Conservation (phyloP, 2,888 invertebrate genomes). For the Ormyrus thymus region DNA sequence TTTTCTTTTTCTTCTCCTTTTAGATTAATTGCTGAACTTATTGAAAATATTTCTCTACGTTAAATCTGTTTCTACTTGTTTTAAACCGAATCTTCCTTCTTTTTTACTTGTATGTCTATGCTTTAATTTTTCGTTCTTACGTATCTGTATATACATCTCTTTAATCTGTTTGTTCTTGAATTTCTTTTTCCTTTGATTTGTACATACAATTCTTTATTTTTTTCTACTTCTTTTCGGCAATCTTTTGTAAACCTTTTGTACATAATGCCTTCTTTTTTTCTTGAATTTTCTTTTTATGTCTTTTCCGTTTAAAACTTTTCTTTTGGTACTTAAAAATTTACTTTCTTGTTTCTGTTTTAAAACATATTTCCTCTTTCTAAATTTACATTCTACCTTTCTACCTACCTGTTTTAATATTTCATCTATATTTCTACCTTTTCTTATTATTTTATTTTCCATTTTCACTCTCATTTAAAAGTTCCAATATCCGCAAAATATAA, state of each 20-base stretch:
- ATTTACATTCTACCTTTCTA: background rate
- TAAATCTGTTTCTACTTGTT: no score
- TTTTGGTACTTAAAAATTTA: background rate
- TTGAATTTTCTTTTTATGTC: no score
- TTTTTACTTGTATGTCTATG: background rate
- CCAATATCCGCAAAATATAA: background rate
- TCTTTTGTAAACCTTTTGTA: no score
- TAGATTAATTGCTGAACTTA: slow-evolving; percentile 1
- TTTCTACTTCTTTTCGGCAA: background rate
- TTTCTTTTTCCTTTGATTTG: background rate
- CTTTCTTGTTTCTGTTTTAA: background rate
- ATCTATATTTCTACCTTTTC: background rate
- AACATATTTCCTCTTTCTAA: background rate
- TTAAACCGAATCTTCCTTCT: background rate
- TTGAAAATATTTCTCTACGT: no score
- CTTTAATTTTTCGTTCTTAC: background rate
- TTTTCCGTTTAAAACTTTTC: background rate
- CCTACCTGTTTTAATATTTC: background rate
- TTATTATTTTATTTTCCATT: background rate
- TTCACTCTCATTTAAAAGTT: slow-evolving; percentile 4
- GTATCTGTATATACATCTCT: background rate
- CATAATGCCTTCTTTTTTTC: no score
- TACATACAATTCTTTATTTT: background rate
- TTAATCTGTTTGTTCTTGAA: slow-evolving; percentile 5
- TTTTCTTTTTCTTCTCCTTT: slow-evolving; percentile 45